phyloP scores from a whole-genome alignment of 2,113 vertebrate species.

The Phainopepla nitens region DNA sequence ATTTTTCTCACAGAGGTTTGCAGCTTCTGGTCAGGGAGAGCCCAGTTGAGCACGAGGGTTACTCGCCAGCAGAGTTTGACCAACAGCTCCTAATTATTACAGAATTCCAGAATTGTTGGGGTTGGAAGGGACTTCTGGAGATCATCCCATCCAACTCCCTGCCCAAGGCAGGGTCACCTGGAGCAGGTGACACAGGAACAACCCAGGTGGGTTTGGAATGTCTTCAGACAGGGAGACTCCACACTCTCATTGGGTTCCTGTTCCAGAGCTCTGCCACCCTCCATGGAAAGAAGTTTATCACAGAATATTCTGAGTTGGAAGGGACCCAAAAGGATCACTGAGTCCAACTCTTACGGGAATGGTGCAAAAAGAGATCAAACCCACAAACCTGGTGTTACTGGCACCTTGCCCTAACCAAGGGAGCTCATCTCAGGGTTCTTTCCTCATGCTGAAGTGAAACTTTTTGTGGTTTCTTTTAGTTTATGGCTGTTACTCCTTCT shows the following conservation, averaged over 20 bases:
- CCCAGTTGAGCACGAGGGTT: background rate
- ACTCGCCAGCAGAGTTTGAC: fast-evolving
- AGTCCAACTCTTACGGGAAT: background rate
- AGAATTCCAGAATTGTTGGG: background rate
- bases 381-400: background rate
- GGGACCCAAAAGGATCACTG: background rate
- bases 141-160: fast-evolving
- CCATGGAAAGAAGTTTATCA: background rate
- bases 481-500: background rate
- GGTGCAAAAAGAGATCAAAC: background rate
- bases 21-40: background rate
- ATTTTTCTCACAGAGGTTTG: background rate
- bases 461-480: background rate
- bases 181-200: background rate
- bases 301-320: background rate
- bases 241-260: fast-evolving
- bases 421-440: background rate
- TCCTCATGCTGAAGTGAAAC: fast-evolving
- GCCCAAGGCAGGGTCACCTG: background rate
- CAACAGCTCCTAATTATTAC: background rate
- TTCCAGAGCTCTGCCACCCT: background rate
- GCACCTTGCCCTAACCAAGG: background rate
- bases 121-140: background rate
- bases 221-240: too few species aligned
- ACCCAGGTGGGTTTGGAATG: background rate